These are phyloP conservation scores for Hypothenemus hampei DNA, from an alignment of 1,140 invertebrate species.

Conservation along the genomic window DNA sequence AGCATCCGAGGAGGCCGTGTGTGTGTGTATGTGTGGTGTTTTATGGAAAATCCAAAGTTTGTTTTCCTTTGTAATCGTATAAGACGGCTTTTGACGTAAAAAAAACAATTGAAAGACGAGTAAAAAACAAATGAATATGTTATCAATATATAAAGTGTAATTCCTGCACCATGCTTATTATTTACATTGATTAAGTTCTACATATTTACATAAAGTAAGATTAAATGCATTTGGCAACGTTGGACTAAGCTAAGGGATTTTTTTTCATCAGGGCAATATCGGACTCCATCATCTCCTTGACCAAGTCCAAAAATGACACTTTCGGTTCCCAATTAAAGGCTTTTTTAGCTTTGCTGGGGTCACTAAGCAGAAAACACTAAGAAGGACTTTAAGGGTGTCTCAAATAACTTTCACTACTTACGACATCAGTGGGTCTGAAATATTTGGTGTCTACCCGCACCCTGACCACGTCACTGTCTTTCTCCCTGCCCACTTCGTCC, in stretches of 20 bases:
- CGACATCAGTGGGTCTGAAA: constrained; percentile 97
- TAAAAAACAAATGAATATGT: no score
- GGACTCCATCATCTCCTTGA: constrained; percentile 93
- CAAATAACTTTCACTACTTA: constrained; percentile 50
- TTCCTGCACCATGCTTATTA: no score
- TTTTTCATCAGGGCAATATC: constrained; percentile 90
- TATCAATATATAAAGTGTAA: no score
- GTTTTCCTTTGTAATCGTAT: no score
- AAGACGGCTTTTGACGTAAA: no score
- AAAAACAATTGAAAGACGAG: no score
- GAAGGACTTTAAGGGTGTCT: constrained; percentile 32
- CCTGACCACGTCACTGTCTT: constrained; percentile 70
- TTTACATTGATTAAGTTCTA: no score
- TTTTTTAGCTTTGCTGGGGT: constrained; percentile 82
- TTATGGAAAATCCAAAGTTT: no score
- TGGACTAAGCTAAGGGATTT: constrained; percentile 13
- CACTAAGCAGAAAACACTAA: constrained; percentile 87
- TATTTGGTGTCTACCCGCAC: constrained; percentile 91
- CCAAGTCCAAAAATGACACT: constrained; percentile 78
- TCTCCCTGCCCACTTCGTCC: constrained; percentile 85
- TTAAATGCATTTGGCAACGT: neutral
- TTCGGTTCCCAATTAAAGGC: constrained; percentile 85
- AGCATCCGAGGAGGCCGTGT: no score
- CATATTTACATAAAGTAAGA: no score
- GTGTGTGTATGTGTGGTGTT: no score